Evolutionary conservation across 1,140 invertebrate species (phyloP).

Genomic region (Drosophila guanche): DNA sequence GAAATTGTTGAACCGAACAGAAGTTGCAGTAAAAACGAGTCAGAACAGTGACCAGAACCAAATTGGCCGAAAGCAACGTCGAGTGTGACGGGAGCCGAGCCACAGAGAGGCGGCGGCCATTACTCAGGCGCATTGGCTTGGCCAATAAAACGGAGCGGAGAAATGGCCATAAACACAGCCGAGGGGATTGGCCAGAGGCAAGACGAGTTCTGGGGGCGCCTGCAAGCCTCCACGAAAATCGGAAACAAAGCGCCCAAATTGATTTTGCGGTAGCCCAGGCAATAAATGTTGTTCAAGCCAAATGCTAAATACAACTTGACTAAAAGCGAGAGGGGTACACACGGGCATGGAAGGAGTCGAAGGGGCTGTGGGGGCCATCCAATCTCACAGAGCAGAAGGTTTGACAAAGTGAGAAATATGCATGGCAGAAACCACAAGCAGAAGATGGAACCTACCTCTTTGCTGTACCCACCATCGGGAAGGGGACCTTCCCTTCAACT

Average conservation of each 20-base stretch:
- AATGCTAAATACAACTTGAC: conserved; percentile 52
- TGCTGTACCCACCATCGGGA: neutral
- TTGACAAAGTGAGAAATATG: conserved; percentile 76
- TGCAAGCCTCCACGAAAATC: conserved; percentile 11
- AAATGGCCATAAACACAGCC: conserved; percentile 59
- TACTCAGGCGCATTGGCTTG: conserved; percentile 51
- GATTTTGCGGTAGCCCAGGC: conserved; percentile 72
- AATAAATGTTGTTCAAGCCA: conserved; percentile 57
- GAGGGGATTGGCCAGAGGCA: conserved; percentile 39
- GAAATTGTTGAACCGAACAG: conserved; percentile 13
- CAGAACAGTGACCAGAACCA: conserved; percentile 15
- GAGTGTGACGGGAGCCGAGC: conserved; percentile 6
- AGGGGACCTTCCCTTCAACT: conserved; percentile 17
- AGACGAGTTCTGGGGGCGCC: conserved; percentile 31
- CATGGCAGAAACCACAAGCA: conserved; percentile 47
- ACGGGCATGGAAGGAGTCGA: conserved; percentile 1
- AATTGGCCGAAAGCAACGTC: conserved; percentile 9
- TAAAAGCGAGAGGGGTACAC: conserved; percentile 15
- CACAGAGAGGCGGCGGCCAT: conserved; percentile 40
- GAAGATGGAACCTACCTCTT: conserved; percentile 3
- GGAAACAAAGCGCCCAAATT: conserved; percentile 56
- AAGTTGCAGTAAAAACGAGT: conserved; percentile 10
- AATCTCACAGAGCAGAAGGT: conserved; percentile 42
- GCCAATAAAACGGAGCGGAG: conserved; percentile 71
- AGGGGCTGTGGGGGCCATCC: conserved; percentile 5